Percentiles rank a stretch among this genome's conserved stretches.
Conservation (phyloP, 2,888 invertebrate genomes). For the Erannis defoliaria region DNA sequence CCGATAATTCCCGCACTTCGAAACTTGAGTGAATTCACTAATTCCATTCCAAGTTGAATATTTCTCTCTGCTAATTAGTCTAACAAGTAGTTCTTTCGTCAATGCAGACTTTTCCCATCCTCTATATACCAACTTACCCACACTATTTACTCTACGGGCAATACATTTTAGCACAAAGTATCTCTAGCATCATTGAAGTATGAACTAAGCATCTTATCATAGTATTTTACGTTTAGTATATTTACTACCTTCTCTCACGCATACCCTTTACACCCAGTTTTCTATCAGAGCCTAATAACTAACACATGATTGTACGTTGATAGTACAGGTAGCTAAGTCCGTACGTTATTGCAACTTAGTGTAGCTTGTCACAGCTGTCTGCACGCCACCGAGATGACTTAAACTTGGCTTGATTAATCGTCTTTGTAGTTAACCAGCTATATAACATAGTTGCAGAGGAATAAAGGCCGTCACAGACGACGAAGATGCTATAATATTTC, state of each 20-base stretch:
- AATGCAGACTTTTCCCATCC: no score
- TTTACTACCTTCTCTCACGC: conserved; percentile 8
- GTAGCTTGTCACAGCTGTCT: conserved; percentile 30
- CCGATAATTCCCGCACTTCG: no score
- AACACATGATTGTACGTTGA: conserved; percentile 8
- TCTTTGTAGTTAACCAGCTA: neutral
- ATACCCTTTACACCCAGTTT: neutral
- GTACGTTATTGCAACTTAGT: conserved; percentile 29
- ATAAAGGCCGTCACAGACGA: no score
- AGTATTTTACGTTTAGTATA: neutral
- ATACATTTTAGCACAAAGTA: neutral
- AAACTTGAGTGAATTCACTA: no score
- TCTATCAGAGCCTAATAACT: conserved; percentile 24
- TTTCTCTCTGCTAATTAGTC: no score
- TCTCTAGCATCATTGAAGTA: neutral
- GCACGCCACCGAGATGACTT: conserved; percentile 12
- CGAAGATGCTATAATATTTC: no score
- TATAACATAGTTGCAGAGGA: neutral
- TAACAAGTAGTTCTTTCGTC: no score
- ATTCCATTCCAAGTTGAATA: no score
- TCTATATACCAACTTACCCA: no score
- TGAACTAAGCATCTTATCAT: neutral
- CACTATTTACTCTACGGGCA: neutral
- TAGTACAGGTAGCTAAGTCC: conserved; percentile 16
- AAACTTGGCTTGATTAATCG: conserved; percentile 21